Evolutionary conservation across 2,888 invertebrate genomes (phyloP), one percentile per base, ranked within the genome.

Genomic region (Drosophila histrio): DNA sequence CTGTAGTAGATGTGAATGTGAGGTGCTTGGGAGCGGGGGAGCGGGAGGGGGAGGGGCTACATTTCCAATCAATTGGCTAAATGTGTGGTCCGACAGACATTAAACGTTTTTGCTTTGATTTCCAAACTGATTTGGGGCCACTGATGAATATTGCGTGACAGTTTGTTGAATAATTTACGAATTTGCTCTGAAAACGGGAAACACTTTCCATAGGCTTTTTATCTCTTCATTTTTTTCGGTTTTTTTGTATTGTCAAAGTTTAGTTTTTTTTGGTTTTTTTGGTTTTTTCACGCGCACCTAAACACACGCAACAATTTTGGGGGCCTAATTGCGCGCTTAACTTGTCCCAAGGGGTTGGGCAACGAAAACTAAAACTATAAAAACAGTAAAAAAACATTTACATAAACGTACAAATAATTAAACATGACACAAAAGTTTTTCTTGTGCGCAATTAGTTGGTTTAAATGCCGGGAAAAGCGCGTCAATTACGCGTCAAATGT

Each of bases 131-230:
- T 67, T 62, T 49, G 26, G 34, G 52, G 41, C 47, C 38, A 44
- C 44, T 43, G 60, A 50, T 61, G 73, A 66, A 86, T 77, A 84
- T 84, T 87, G 84, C 84, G 88, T 84, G 84, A 88, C 88, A 84
- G 85, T 84, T 88, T 84, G 89, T 78, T 88, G 89, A 84, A 84
- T 84, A 78, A 88, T 84, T 88, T 87, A 84, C 87, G 85, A 70
- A 75, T 82, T 74, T 83, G 52, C 66, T 60, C 28, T n/a, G 49
- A 47, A 47, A 50, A 46, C 32, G 39, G 46, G 39, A 46, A 38
- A 53, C 79, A 75, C 71, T 77, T 72, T 72, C 43, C 52, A 47
- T 46, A 24, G 21, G 30, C 63, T 43, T 57, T 52, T 24, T 46
- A 15, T 38, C 11, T 28, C 34, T n/a, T 17, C n/a, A 24, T 38